Conservation (phyloP, 2,113 vertebrate species). For the Oceanodroma tethys region DNA sequence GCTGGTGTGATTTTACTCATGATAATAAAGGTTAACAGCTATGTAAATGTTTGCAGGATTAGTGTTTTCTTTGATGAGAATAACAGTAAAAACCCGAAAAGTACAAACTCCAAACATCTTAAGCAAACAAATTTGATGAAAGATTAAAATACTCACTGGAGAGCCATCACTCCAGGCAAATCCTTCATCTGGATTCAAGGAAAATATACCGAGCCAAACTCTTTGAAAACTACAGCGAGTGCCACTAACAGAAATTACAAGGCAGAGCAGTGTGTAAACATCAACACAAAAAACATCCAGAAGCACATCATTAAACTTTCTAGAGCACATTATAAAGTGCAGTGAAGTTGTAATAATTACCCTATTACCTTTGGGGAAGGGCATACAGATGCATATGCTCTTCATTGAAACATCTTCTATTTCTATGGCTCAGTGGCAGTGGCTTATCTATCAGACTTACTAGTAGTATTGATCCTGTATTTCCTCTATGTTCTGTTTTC, state of each 20-base stretch:
- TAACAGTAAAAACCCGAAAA: neutral
- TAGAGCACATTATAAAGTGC: neutral
- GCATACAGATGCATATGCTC: neutral
- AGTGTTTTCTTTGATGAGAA: neutral
- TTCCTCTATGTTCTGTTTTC: neutral
- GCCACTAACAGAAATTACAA: neutral
- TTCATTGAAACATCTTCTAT: neutral
- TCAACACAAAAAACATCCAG: neutral
- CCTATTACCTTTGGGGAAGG: neutral
- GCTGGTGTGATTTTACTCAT: neutral
- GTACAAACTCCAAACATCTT: neutral
- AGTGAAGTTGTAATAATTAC: neutral
- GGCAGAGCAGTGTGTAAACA: neutral
- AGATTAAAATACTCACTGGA: conserved; percentile 74
- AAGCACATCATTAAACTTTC: neutral
- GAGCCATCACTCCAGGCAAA: conserved; percentile 87
- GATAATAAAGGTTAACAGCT: neutral
- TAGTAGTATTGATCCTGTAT: neutral
- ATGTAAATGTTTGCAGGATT: neutral
- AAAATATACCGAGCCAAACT: conserved; percentile 84
- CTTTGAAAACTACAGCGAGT: neutral
- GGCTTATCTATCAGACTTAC: neutral
- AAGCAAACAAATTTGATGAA: neutral
- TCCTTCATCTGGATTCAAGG: conserved; percentile 74
- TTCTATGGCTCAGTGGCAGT: neutral